These are phyloP conservation scores for Hydrozoanthus gracilis DNA, from an alignment of 92 coral and sea anemone genomes.

Conservation along the genomic window DNA sequence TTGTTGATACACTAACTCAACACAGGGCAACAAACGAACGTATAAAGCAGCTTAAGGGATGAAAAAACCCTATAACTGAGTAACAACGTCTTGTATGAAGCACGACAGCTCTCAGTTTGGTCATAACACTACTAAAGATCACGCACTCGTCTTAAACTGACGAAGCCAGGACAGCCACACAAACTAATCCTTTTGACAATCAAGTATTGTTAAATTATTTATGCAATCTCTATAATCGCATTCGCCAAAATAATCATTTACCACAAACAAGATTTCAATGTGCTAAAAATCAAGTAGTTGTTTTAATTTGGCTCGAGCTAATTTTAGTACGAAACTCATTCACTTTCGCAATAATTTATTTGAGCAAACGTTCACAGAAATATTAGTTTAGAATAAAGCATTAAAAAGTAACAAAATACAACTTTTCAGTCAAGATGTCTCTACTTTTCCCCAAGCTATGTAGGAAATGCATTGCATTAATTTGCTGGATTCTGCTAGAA, in stretches of 20 bases:
- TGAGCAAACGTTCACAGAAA: neutral
- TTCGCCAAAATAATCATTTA: conserved; percentile 5
- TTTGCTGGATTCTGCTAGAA: too few species aligned
- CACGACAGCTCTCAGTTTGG: neutral
- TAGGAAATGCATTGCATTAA: too few species aligned
- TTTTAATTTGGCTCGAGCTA: neutral
- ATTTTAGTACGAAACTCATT: neutral
- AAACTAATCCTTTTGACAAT: conserved; percentile 4
- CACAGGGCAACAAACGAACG: neutral
- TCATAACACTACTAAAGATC: neutral
- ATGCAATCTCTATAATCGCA: conserved; percentile 22
- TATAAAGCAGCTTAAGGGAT: neutral
- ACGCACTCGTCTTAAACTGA: neutral
- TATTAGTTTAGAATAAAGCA: too few species aligned
- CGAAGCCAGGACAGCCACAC: neutral
- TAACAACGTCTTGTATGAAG: neutral
- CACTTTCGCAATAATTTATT: neutral
- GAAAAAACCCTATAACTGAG: neutral
- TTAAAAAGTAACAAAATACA: too few species aligned
- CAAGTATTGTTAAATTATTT: conserved; percentile 30
- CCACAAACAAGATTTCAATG: conserved; percentile 22
- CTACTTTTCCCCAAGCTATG: too few species aligned
- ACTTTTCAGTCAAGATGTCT: too few species aligned
- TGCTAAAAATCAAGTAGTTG: conserved; percentile 9
- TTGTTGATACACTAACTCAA: neutral